These are phyloP conservation scores for Propithecus perrieri DNA, from an alignment of 2,797 vertebrate species.

Conservation along the genomic window DNA sequence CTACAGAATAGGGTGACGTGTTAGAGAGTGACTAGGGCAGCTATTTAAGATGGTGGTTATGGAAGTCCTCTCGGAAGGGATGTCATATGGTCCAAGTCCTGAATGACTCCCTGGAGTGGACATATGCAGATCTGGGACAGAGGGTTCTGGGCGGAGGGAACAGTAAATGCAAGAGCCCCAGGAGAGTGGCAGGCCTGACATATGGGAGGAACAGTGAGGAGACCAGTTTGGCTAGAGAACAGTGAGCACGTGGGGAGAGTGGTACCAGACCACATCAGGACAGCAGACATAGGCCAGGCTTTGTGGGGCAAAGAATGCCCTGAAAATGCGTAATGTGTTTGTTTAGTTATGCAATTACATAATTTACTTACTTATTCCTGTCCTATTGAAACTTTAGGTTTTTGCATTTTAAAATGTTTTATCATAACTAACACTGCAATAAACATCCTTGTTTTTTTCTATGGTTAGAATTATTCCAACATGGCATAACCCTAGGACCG, in stretches of 20 bases:
- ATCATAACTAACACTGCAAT: not conserved
- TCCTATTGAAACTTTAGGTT: not conserved
- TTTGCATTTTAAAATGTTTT: not conserved
- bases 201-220: not conserved
- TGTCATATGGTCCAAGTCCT: not conserved
- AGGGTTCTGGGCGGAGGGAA: not conserved
- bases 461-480: not conserved
- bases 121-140: not conserved
- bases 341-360: not conserved
- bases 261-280: not conserved
- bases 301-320: not conserved
- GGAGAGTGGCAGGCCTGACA: not conserved
- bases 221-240: not conserved
- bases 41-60: not conserved
- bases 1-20: not conserved
- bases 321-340: not conserved
- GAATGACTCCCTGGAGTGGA: not conserved
- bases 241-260: not conserved
- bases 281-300: not conserved
- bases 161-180: not conserved
- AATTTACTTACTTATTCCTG: not conserved
- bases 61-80: not conserved
- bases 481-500: not conserved
- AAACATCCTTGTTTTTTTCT: not conserved
- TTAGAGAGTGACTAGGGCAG: not conserved